Evolutionary conservation across 2,113 vertebrate species (phyloP), one percentile per base, ranked within the genome.

Genomic region (Cyanoliseus patagonus): DNA sequence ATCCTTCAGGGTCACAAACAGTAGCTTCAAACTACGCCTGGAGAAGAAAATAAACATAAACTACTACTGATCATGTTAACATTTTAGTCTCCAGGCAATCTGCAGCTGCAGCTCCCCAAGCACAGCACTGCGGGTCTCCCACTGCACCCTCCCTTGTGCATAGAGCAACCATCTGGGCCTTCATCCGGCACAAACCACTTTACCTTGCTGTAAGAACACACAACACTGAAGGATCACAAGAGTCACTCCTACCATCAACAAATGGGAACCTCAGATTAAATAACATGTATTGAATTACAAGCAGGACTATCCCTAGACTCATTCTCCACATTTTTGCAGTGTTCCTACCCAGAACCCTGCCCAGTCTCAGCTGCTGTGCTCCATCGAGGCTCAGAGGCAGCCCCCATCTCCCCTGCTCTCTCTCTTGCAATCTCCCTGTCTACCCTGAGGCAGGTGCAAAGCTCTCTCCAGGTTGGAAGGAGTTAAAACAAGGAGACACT

Each of bases 401-500:
- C 25, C 41, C 28, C 13, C 14, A 37, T n/a, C 76, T 47, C 15
- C 33, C 8, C 77, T 28, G 23, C 47, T 76, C 42, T 20, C n/a
- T 14, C 68, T 49, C 41, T 39, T 52, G 37, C 46, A n/a, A 33
- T 68, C 47, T 72, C 33, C 15, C 13, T 8, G 27, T 49, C 52
- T 51, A 23, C 84, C 49, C 64, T 7, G 24, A 25, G 37, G 76
- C 80, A 81, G 46, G 17, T 55, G 61, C n/a, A 75, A 81, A 70
- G 30, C 22, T 14, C 17, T 41, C 13, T 85, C 59, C 22, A 33
- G 7, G 3, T n/a, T 83, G 44, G 42, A 78, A 88, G 15, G 88
- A 63, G 63, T 87, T 89, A 82, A 94, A 96, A n/a, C 19, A 41
- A 86, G 28, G 61, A 88, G 47, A 67, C 20, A 44, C 17, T 77